Evolutionary conservation across 53 echinoderm and acorn worm genomes (phyloP).

Genomic region (Apostichopus leukothele): DNA sequence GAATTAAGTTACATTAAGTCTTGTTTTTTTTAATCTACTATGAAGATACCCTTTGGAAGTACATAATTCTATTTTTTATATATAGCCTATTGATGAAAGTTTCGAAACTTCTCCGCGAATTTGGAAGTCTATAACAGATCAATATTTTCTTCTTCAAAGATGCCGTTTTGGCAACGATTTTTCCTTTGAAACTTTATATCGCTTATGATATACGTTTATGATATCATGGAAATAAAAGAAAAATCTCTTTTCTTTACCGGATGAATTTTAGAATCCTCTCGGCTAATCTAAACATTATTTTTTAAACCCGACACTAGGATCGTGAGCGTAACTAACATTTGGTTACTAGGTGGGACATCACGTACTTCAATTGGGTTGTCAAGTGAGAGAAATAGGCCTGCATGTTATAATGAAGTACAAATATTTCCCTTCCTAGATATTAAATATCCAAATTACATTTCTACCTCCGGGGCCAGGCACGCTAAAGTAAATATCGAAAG

Average conservation of each 20-base stretch:
- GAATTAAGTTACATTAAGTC: too few species aligned
- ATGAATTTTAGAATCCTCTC: not conserved
- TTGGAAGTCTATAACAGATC: too few species aligned
- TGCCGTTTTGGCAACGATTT: too few species aligned
- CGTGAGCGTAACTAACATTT: not conserved
- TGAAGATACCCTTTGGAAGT: too few species aligned
- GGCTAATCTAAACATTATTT: conserved; percentile 37
- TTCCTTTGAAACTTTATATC: too few species aligned
- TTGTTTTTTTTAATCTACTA: too few species aligned
- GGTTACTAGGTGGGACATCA: conserved; percentile 5
- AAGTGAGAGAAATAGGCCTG: not conserved
- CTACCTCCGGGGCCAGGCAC: not conserved
- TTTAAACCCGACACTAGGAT: conserved; percentile 18
- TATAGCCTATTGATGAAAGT: too few species aligned
- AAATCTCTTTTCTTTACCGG: not conserved
- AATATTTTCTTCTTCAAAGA: too few species aligned
- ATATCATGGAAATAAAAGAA: not conserved
- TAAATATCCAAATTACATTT: conserved; percentile 34
- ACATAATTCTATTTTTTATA: too few species aligned
- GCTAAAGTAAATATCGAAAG: conserved; percentile 27
- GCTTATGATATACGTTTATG: too few species aligned
- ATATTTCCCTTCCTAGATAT: not conserved
- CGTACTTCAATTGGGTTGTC: not conserved
- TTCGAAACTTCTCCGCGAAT: too few species aligned
- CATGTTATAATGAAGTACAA: not conserved